Conservation (phyloP, 2,797 vertebrate species). For the Urocyon cinereoargenteus region DNA sequence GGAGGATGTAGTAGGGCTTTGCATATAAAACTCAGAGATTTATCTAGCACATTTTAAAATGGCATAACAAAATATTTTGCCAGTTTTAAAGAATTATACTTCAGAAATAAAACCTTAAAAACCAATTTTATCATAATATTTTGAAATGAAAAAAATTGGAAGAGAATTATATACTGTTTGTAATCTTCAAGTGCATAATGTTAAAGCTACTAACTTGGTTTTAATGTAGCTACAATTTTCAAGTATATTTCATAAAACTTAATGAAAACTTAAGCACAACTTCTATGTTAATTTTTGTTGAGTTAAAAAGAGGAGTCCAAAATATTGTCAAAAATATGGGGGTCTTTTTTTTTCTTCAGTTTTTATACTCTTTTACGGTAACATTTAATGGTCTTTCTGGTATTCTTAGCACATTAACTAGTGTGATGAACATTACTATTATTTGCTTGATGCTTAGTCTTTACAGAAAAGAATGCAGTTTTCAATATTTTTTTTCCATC, state of each 20-base stretch:
- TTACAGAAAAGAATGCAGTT: conserved; percentile 1
- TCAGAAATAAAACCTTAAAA: neutral
- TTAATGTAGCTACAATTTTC: conserved; percentile 47
- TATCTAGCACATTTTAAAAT: conserved; percentile 7
- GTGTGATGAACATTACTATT: conserved; percentile 16
- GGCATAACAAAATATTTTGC: neutral
- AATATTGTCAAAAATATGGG: rapidly evolving
- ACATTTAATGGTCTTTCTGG: conserved; percentile 18
- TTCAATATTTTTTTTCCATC: conserved; percentile 42
- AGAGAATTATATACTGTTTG: neutral
- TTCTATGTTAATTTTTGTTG: conserved; percentile 49
- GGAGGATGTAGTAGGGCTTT: neutral
- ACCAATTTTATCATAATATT: conserved; percentile 25
- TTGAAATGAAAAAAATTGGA: neutral
- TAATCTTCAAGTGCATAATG: conserved; percentile 54
- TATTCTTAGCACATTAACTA: conserved; percentile 41
- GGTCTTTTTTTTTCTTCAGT: neutral
- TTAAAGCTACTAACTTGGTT: conserved; percentile 32
- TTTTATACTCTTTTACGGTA: neutral
- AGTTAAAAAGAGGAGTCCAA: conserved; percentile 49
- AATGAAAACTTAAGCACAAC: conserved; percentile 35
- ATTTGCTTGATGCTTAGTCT: neutral
- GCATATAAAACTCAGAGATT: conserved; percentile 28
- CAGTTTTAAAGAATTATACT: conserved; percentile 17
- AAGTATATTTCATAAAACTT: conserved; percentile 7